Percentiles rank a stretch among this genome's conserved stretches.
These are phyloP conservation scores for Apteryx mantelli DNA, from an alignment of 2,113 vertebrate species.

Conservation along the genomic window DNA sequence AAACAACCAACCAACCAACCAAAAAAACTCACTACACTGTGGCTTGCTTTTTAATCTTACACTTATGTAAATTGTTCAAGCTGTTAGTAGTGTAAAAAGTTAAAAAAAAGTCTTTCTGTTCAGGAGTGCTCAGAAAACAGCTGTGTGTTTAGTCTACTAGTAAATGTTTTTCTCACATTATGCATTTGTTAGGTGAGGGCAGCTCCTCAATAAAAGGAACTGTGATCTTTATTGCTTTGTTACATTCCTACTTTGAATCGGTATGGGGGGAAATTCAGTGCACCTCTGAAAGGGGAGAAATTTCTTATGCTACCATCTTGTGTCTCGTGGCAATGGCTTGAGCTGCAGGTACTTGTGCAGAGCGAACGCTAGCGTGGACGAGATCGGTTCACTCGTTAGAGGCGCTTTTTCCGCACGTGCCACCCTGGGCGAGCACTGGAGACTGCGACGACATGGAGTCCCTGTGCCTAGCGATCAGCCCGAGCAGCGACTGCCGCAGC, in stretches of 20 bases:
- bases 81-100: not conserved
- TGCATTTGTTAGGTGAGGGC: fast-evolving
- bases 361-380: too few species aligned
- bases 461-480: too few species aligned
- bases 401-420: too few species aligned
- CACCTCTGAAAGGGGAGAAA: too few species aligned
- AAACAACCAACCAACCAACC: too few species aligned
- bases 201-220: not conserved
- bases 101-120: too few species aligned
- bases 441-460: too few species aligned
- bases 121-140: not conserved
- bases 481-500: too few species aligned
- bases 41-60: too few species aligned
- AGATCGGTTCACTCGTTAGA: too few species aligned
- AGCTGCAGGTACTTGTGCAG: too few species aligned
- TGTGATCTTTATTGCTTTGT: fast-evolving
- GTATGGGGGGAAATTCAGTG: fast-evolving
- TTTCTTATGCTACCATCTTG: not conserved
- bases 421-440: too few species aligned
- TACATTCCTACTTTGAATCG: fast-evolving
- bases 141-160: fast-evolving
- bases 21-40: not conserved
- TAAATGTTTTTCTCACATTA: fast-evolving
- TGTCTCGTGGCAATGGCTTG: not conserved
- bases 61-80: not conserved